Base-by-base conservation (phyloP, 2,888 invertebrate genomes). In the Cantharis rufa region DNA sequence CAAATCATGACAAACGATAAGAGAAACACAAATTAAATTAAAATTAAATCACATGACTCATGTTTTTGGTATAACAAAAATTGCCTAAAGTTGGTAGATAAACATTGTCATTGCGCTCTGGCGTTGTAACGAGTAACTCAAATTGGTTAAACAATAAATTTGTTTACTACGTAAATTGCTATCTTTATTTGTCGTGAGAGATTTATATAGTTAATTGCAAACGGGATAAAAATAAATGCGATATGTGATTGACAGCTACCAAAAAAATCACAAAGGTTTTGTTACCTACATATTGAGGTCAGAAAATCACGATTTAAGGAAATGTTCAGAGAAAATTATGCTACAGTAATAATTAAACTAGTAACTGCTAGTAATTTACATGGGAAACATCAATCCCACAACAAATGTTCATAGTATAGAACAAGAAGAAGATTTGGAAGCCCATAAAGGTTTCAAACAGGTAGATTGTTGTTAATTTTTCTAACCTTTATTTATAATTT, bases 361-460 rank as follows among this genome's bases (percentile, higher is more conserved):
- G 69, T 16, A 27, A 21, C 63, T 72, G 71, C 70, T 73, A 28
- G 70, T 79, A 80, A 82, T 83, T 87, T 87, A 83, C 85, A 88
- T 88, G 87, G 88, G 87, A 84, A 88, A 88, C 86, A 85, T 84
- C 83, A 82, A 82, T 81, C 82, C 84, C 79, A 87, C 80, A 72
- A 83, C 78, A 76, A 82, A 82, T 81, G 81, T 83, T 75, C 81
- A 80, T 74, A 84, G 84, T 78, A 82, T 81, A 79, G 83, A 84
- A 79, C 83, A 85, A 82, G 84, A 83, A 83, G 84, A 83, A 83
- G 84, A 84, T 82, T 82, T 82, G 81, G 84, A 84, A 79, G 84
- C 82, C 79, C 81, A 82, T 78, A 83, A 84, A 74, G 82, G 84
- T 82, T 85, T 84, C 77, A 84, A 84, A 79, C 85, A 87, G 86